Percentiles rank a stretch among this genome's conserved stretches.
Conservation (phyloP, 2,797 vertebrate species). For the Picus viridis region DNA sequence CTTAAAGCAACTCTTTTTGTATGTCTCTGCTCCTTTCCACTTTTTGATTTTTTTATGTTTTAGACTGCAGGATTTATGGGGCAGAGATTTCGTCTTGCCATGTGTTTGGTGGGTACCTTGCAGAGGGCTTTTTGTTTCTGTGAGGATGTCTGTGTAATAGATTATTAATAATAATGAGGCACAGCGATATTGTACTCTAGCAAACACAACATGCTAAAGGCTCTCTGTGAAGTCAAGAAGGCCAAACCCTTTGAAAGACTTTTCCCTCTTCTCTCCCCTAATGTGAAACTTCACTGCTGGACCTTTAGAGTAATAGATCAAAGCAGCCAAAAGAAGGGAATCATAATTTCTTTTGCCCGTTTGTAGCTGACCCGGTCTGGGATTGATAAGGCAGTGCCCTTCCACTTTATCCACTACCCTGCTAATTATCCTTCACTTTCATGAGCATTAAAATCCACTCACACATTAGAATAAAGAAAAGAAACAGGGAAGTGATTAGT, state of each 20-base stretch:
- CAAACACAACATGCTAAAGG: background rate
- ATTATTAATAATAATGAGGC: background rate
- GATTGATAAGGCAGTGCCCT: constrained; percentile 50
- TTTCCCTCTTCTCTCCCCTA: constrained; percentile 25
- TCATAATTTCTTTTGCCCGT: constrained; percentile 11
- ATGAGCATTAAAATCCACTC: constrained; percentile 39
- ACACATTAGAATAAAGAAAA: constrained; percentile 36
- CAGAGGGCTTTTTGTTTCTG: background rate
- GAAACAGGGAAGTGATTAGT: constrained; percentile 28
- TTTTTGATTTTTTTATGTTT: background rate
- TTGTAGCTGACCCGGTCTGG: constrained; percentile 19
- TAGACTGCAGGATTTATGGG: background rate
- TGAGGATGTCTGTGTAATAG: background rate
- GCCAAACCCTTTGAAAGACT: constrained; percentile 37
- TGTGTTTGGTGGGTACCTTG: background rate
- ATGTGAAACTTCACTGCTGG: constrained; percentile 49
- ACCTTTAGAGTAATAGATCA: constrained; percentile 55
- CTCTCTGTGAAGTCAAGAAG: constrained; percentile 24
- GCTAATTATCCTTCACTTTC: constrained; percentile 59
- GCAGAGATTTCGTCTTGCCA: background rate
- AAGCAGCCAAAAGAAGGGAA: constrained; percentile 23
- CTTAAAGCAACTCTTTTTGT: background rate
- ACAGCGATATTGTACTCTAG: background rate
- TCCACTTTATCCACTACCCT: constrained; percentile 26
- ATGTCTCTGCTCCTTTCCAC: background rate